Evolutionary conservation across 2,113 vertebrate genomes (phyloP), one percentile per base, ranked within the genome.

Genomic region (Pimephales promelas): DNA sequence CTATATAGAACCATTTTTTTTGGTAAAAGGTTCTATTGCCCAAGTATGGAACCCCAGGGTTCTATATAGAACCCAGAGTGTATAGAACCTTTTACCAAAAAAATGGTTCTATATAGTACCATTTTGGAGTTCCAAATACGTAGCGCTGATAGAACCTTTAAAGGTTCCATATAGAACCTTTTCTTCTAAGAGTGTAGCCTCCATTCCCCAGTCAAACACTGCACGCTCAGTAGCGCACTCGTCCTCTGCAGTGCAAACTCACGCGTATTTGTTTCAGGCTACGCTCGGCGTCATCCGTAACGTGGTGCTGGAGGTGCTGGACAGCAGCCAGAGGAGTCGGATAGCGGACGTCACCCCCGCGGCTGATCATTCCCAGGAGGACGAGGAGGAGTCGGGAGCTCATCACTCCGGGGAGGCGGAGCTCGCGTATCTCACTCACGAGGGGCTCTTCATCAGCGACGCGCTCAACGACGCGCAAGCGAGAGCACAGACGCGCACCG

Each of bases 401-500:
- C 91, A 72, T 66, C 36, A 74, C 0, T 45, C 61, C 79, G 89
- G 85, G 83, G 96, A 97, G 84, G 92, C 95, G 0, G 97, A 98
- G 89, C 95, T 99, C 82, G 97, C 97, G 78, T 98, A 97, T 91
- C 95, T 98, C 90, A 99, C 96, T 16, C 97, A 98, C 0, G 98
- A 99, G 91, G 97, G 97, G 75, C 90, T 98, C 91, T 99, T 99
- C 87, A 97, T 99, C 88, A 99, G 97, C 10, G 98, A 99, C 1
- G 97, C 97, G 0, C 94, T 98, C 28, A 82, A 87, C 0, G 95
- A 96, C 6, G 92, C n/a, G 40, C 61, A 86, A 81, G 34, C 77
- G 79, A 14, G 40, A 77, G 20, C 92, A 90, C 83, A 94, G 92
- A 20, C 92, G 82, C 73, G 83, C 90, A 83, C 2, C 87, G 97